Evolutionary conservation across 23 tunicate species (phyloP).

Genomic region (Pegea sp.): DNA sequence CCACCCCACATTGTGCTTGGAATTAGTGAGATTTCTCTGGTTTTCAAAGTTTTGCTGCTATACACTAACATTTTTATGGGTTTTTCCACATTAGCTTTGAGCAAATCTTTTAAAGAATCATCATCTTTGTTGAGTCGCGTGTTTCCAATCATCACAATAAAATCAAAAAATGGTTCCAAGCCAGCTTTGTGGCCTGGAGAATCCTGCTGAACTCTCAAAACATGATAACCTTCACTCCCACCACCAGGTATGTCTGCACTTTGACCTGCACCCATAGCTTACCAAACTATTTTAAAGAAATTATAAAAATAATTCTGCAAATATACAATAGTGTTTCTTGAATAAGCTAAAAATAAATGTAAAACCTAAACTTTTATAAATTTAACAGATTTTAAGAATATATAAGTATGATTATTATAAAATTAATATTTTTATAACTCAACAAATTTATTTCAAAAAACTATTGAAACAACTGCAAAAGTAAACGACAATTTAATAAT

Average conservation of each 20-base stretch:
- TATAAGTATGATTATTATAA: no score
- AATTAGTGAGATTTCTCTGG: slow-evolving; percentile 76
- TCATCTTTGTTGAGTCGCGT: slow-evolving; percentile 85
- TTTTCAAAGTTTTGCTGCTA: slow-evolving; percentile 78
- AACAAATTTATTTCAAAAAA: no score
- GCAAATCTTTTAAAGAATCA: slow-evolving; percentile 80
- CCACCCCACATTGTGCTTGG: slow-evolving; percentile 99
- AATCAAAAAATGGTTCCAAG: slow-evolving; percentile 95
- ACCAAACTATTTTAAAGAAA: no score
- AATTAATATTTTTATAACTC: no score
- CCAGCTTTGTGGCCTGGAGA: slow-evolving; percentile 98
- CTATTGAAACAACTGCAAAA: no score
- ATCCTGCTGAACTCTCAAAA: slow-evolving; percentile 89
- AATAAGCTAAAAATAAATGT: no score
- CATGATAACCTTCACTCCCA: slow-evolving; percentile 97
- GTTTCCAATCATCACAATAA: slow-evolving; percentile 97
- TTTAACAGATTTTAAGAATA: no score
- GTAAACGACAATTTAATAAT: no score
- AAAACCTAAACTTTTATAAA: no score
- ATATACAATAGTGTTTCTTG: no score
- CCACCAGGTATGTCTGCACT: slow-evolving; percentile 99
- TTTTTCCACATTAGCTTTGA: slow-evolving; percentile 93
- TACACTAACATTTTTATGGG: slow-evolving; percentile 76
- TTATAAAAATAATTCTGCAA: no score
- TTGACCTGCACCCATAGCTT: slow-evolving; percentile 78